A percentile compares a stretch with the other conserved stretches of the same genome.
These are phyloP conservation scores for Mycetomoellerius zeteki DNA, from an alignment of 1,140 invertebrate genomes.

Conservation along the genomic window DNA sequence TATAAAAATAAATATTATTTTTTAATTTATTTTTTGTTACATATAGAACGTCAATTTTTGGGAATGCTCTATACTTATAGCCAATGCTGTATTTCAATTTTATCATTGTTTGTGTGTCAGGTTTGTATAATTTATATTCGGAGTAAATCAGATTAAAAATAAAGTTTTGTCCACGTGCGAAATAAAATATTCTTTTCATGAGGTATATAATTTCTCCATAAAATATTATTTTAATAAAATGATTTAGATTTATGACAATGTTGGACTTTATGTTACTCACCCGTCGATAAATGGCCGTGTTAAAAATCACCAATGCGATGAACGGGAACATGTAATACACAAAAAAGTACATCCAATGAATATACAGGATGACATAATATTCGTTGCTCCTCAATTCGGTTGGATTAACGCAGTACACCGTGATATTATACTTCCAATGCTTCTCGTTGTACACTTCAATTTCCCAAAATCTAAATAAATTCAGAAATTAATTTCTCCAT, in stretches of 20 bases:
- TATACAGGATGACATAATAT: conserved; percentile 94
- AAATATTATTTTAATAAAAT: conserved; percentile 38
- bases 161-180: conserved; percentile 1
- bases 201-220: conserved; percentile 8
- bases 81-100: too few species aligned
- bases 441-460: conserved; percentile 86
- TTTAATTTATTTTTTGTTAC: too few species aligned
- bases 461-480: conserved; percentile 89
- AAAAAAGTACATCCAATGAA: conserved; percentile 96
- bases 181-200: conserved; percentile 14
- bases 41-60: too few species aligned
- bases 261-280: conserved; percentile 84
- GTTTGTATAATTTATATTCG: conserved; percentile 20
- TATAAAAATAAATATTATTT: too few species aligned
- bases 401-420: conserved; percentile 91
- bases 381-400: conserved; percentile 91
- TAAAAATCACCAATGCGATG: conserved; percentile 93
- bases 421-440: conserved; percentile 87
- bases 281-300: conserved; percentile 95
- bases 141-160: not conserved
- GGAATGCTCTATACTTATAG: too few species aligned
- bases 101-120: not conserved
- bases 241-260: not conserved
- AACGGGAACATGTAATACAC: conserved; percentile 97
- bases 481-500: not conserved